Conservation (phyloP, 2,888 invertebrate species). For the Eurytoma adleriae region DNA sequence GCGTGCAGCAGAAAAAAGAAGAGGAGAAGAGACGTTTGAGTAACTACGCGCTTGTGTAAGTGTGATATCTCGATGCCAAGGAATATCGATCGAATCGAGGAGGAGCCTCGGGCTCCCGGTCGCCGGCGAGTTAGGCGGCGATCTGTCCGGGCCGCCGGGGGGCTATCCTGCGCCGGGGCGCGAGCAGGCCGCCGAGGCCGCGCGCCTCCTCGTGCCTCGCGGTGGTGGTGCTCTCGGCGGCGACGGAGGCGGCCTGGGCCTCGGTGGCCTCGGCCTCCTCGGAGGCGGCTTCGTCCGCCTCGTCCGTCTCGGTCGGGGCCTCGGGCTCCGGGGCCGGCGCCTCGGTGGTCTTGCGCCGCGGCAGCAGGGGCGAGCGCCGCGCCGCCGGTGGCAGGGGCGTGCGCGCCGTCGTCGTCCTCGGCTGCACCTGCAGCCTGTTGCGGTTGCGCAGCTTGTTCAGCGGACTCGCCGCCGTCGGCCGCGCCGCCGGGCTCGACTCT, state of each 20-base stretch:
- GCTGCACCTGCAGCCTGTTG: constrained; percentile 74
- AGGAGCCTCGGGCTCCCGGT: too few relatives aligned
- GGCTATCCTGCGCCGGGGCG: constrained; percentile 83
- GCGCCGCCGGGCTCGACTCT: constrained; percentile 68
- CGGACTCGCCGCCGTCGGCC: constrained; percentile 71
- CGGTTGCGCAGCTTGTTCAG: constrained; percentile 75
- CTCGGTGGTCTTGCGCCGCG: constrained; percentile 71
- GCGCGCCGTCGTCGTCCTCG: constrained; percentile 70
- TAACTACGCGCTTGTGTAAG: too few relatives aligned
- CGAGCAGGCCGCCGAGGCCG: constrained; percentile 79
- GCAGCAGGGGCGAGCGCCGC: constrained; percentile 70
- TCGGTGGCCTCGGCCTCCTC: constrained; percentile 64
- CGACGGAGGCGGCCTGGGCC: constrained; percentile 56
- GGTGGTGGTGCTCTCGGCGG: constrained; percentile 62
- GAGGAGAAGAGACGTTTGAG: too few relatives aligned
- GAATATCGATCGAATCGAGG: too few relatives aligned
- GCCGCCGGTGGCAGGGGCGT: constrained; percentile 65
- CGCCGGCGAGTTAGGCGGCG: constrained; percentile 64
- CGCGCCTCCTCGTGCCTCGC: constrained; percentile 71
- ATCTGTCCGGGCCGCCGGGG: constrained; percentile 79
- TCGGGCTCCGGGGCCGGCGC: constrained; percentile 63
- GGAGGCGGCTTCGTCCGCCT: constrained; percentile 53
- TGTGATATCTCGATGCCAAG: too few relatives aligned
- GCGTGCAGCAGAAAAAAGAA: too few relatives aligned
- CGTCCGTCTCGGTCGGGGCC: constrained; percentile 35